Percentiles rank a stretch among this genome's conserved stretches.
Evolutionary conservation across 2,113 vertebrate species (phyloP).

Genomic region (Lates calcarifer): DNA sequence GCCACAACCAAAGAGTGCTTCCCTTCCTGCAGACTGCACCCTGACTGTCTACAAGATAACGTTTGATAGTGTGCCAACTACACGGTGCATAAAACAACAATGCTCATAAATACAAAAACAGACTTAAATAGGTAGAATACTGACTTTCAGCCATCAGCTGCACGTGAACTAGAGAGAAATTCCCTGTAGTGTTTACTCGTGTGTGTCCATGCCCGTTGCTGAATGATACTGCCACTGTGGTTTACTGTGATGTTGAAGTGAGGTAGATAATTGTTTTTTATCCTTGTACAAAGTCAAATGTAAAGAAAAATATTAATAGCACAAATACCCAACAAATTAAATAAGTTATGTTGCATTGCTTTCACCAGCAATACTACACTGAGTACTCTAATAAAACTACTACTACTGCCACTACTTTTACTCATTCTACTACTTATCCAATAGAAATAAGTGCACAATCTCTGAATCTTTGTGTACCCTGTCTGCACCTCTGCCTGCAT

Average conservation of each 20-base stretch:
- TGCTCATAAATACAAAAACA: slow-evolving; percentile 67
- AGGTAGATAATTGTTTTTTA: slow-evolving; percentile 74
- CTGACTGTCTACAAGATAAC: slow-evolving; percentile 2
- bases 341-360: slow-evolving; percentile 58
- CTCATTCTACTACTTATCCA: slow-evolving; percentile 16
- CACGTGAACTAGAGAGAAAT: slow-evolving; percentile 35
- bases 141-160: slow-evolving; percentile 51
- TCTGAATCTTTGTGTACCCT: slow-evolving; percentile 42
- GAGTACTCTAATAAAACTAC: not conserved
- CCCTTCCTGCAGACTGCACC: slow-evolving; percentile 49
- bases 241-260: slow-evolving; percentile 53
- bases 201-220: slow-evolving; percentile 18
- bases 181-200: slow-evolving; percentile 35
- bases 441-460: slow-evolving; percentile 59
- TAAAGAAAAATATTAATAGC: slow-evolving; percentile 36
- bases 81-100: slow-evolving; percentile 30
- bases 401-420: slow-evolving; percentile 4
- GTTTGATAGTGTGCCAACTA: slow-evolving; percentile 11
- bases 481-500: slow-evolving; percentile 34
- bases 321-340: slow-evolving; percentile 55
- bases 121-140: slow-evolving; percentile 64
- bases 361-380: slow-evolving; percentile 32
- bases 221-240: slow-evolving; percentile 24
- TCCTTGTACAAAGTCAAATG: slow-evolving; percentile 41
- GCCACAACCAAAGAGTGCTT: slow-evolving; percentile 41